Conservation (phyloP, 2,113 vertebrate species). For the Miniopterus natalensis region DNA sequence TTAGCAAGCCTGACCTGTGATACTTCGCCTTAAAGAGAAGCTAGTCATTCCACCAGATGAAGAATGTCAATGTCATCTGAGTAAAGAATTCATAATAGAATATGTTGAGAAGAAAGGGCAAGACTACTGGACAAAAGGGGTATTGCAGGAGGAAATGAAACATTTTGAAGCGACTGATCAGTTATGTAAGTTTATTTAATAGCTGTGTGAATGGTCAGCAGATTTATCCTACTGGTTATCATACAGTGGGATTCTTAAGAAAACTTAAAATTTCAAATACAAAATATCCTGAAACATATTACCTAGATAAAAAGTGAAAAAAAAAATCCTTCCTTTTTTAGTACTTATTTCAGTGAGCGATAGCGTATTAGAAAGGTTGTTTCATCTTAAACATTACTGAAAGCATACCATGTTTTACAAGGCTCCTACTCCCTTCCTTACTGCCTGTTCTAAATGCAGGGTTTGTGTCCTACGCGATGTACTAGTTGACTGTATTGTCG, state of each 20-base stretch:
- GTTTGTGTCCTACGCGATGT: slow-evolving; percentile 42
- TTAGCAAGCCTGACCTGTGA: background rate
- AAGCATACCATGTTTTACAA: slow-evolving; percentile 20
- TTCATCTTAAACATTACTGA: slow-evolving; percentile 61
- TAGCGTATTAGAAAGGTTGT: background rate
- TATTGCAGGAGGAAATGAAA: slow-evolving; percentile 43
- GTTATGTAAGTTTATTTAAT: background rate
- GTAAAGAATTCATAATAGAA: background rate
- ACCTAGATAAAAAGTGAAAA: background rate
- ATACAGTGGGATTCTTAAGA: background rate
- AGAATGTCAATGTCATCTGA: background rate
- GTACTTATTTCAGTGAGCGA: slow-evolving; percentile 40
- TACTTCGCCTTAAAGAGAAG: background rate
- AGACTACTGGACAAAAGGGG: background rate
- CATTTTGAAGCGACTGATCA: background rate
- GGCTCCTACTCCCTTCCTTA: background rate
- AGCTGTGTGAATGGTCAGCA: background rate
- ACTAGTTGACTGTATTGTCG: background rate
- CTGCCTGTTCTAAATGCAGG: slow-evolving; percentile 28
- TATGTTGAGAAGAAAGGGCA: background rate
- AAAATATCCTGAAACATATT: slow-evolving; percentile 10
- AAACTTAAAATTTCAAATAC: slow-evolving; percentile 40
- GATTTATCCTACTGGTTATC: background rate
- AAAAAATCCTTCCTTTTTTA: background rate
- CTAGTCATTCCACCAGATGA: background rate